phyloP scores from a whole-genome alignment of 1,140 invertebrate genomes.

The Zaprionus gabonicus region DNA sequence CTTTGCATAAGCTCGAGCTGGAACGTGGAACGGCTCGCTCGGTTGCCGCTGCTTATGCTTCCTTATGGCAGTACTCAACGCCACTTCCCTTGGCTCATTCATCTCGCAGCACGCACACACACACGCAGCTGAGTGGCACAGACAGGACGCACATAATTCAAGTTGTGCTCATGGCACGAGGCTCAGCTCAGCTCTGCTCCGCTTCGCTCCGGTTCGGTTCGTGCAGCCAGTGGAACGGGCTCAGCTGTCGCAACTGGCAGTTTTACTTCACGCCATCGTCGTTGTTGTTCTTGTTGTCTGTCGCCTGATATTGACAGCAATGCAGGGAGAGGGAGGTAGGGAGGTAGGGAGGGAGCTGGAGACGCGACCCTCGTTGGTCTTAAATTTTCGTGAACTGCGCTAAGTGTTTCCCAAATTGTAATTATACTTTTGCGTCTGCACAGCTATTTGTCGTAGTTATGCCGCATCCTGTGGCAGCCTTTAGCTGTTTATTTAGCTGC shows the following conservation, averaged over 20 bases:
- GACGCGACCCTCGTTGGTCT: constrained; percentile 29
- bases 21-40: constrained; percentile 39
- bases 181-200: constrained; percentile 35
- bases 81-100: constrained; percentile 78
- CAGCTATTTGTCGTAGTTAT: constrained; percentile 69
- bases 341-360: not conserved
- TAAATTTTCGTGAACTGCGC: constrained; percentile 58
- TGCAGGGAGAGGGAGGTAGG: not conserved
- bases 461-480: constrained; percentile 31
- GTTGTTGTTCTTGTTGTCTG: constrained; percentile 45
- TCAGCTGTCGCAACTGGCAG: constrained; percentile 80
- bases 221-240: constrained; percentile 51
- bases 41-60: constrained; percentile 66
- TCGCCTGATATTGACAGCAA: constrained; percentile 28
- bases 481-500: constrained; percentile 42
- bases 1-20: constrained; percentile 59
- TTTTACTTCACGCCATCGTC: constrained; percentile 72
- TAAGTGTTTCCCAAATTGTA: constrained; percentile 81
- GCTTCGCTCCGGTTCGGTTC: constrained; percentile 25
- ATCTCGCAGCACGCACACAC: constrained; percentile 63
- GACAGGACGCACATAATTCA: constrained; percentile 78
- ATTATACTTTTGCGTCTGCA: constrained; percentile 79
- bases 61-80: constrained; percentile 80
- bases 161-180: constrained; percentile 76
- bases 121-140: constrained; percentile 32